Evolutionary conservation across 2,888 invertebrate species (phyloP), one percentile per base, ranked within the genome.

Genomic region (Torymus texanus): DNA sequence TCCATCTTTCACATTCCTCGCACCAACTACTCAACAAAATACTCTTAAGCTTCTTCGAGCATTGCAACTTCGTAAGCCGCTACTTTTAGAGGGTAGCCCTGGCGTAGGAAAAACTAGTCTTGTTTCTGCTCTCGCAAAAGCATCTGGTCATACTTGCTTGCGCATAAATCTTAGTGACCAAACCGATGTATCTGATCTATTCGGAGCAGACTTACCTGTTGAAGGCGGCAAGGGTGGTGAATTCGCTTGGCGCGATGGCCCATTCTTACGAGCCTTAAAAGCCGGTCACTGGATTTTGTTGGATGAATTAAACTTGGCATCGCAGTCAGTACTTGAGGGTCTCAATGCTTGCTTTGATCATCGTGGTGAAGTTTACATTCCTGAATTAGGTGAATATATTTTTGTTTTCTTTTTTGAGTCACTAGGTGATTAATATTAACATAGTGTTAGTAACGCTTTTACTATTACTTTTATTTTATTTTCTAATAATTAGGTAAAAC

Each of bases 311-410:
- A 99, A 99, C 92, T 92, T 99, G 82, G 99, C 99, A 0, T 98
- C 99, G 0, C 99, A 99, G 90, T 97, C 98, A 0, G 99, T 99
- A 0, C 91, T 99, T 14, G 99, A 99, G 92, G 99, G 99, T 50
- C 92, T 99, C 2, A 99, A 99, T 89, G 99, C 99, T 0, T 98
- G 99, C 87, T 93, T 99, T 76, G 99, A 99, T 92, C 99, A 99
- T 89, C 93, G 99, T 85, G 97, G 97, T 0, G 97, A 98, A 91
- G 94, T 99, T 24, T 99, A 93, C 88, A 95, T 99, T 78, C 98
- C 99, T 0, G 99, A 99, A 91, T 91, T 99, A 13, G 96, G 95
- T 67, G 50, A 41, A 41, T 41, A 8, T 21, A 21, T 2, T 29
- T 68, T 56, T n/a, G n/a, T n/a, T 56, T 29, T 56, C 55, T 13